Percentiles rank a stretch among this genome's conserved stretches.
phyloP scores from a whole-genome alignment of 2,888 invertebrate species.

The Temnothorax unifasciatus region DNA sequence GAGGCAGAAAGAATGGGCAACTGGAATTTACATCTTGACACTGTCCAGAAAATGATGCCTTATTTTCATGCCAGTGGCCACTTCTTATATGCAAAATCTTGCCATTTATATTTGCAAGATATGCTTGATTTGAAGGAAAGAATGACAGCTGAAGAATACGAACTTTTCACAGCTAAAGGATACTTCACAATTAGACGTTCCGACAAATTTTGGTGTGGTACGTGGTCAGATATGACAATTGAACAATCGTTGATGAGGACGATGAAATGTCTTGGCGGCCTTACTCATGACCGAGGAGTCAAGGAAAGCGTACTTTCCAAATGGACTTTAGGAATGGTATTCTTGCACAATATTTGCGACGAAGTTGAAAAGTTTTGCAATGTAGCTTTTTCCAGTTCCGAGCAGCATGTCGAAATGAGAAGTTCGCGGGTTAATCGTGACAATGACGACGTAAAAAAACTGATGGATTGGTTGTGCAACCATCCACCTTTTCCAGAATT shows the following conservation, averaged over 20 bases:
- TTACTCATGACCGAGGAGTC: neutral
- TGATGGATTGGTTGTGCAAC: neutral
- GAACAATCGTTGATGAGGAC: neutral
- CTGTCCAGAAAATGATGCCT: too few relatives aligned
- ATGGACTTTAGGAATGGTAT: neutral
- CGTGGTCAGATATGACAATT: neutral
- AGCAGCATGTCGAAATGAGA: neutral
- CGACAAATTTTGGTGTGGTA: neutral
- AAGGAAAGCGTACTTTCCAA: neutral
- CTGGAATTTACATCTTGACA: too few relatives aligned
- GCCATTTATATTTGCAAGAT: neutral
- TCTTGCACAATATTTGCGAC: neutral
- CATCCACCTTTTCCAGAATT: neutral
- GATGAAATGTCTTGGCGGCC: neutral
- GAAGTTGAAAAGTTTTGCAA: neutral
- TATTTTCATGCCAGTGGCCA: too few relatives aligned
- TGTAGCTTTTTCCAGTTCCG: neutral
- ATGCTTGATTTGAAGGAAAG: neutral
- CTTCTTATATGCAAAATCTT: neutral
- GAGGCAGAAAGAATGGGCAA: too few relatives aligned
- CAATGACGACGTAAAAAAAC: neutral
- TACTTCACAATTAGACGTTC: conserved; percentile 1
- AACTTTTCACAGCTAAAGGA: neutral
- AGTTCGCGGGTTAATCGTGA: neutral
- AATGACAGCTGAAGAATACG: neutral